phyloP scores from a whole-genome alignment of 2,888 invertebrate genomes.

The Protophormia terraenovae region DNA sequence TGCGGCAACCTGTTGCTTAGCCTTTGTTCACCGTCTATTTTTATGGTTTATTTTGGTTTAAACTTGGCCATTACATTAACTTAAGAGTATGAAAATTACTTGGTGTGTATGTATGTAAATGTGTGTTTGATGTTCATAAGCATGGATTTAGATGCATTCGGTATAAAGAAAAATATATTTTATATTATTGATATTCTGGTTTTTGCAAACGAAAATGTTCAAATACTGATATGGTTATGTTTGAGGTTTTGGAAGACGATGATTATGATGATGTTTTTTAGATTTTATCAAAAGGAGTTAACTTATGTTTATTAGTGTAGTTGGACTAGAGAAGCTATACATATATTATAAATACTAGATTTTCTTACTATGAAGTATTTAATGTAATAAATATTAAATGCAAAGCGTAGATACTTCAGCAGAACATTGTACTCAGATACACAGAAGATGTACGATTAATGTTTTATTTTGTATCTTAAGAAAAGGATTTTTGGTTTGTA shows the following conservation, averaged over 20 bases:
- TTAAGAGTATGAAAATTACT: neutral
- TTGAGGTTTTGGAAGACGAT: neutral
- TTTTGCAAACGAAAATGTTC: neutral
- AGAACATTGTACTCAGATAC: neutral
- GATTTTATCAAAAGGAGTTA: conserved; percentile 20
- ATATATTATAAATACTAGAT: neutral
- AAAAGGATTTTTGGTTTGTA: conserved; percentile 13
- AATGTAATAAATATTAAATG: conserved; percentile 15
- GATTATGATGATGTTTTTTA: neutral
- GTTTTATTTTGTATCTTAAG: neutral
- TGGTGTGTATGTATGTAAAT: neutral
- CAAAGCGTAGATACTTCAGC: conserved; percentile 1
- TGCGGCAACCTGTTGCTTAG: conserved; percentile 16
- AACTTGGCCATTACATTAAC: neutral
- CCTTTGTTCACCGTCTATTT: neutral
- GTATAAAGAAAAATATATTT: conserved; percentile 14
- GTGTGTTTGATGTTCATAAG: neutral
- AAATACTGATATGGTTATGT: neutral
- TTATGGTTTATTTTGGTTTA: conserved; percentile 13
- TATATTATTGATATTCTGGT: conserved; percentile 12
- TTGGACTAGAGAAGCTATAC: too few relatives aligned
- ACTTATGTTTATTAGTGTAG: neutral
- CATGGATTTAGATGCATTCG: neutral
- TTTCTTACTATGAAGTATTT: neutral
- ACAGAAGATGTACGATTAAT: conserved; percentile 15